Percentiles rank a stretch among this genome's conserved stretches.
These are phyloP conservation scores for Trichacis sp. DNA, from an alignment of 2,888 invertebrate genomes.

Conservation along the genomic window DNA sequence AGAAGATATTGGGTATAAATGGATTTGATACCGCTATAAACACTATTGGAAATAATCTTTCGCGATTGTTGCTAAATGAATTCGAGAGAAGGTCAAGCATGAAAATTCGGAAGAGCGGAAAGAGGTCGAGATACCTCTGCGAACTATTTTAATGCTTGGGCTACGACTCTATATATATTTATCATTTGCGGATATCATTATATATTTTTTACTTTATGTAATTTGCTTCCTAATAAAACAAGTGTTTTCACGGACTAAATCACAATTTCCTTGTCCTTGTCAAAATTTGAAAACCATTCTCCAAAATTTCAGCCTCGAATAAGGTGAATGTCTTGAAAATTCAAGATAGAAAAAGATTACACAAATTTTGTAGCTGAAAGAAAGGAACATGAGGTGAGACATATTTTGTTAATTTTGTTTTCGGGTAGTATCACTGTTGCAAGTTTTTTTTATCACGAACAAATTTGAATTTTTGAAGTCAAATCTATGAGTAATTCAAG, in stretches of 20 bases:
- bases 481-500: too few relatives aligned
- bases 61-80: slow-evolving; percentile 2
- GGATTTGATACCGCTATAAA: background rate
- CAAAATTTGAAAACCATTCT: too few relatives aligned
- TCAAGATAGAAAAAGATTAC: too few relatives aligned
- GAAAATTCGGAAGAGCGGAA: background rate
- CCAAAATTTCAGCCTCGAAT: too few relatives aligned
- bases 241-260: slow-evolving; percentile 40
- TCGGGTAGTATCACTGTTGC: too few relatives aligned
- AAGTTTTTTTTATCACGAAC: too few relatives aligned
- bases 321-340: too few relatives aligned
- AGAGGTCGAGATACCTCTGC: background rate
- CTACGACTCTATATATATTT: slow-evolving; percentile 44
- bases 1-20: background rate
- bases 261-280: too few relatives aligned
- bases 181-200: slow-evolving; percentile 44
- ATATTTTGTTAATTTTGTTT: too few relatives aligned
- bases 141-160: slow-evolving; percentile 6
- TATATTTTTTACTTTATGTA: slow-evolving; percentile 46
- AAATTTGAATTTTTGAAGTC: too few relatives aligned
- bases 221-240: slow-evolving; percentile 45
- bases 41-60: background rate
- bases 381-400: too few relatives aligned
- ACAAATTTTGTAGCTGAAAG: too few relatives aligned
- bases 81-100: slow-evolving; percentile 1